These are phyloP conservation scores for Bradypodion ventrale DNA, from an alignment of 2,797 vertebrate species.

Conservation along the genomic window DNA sequence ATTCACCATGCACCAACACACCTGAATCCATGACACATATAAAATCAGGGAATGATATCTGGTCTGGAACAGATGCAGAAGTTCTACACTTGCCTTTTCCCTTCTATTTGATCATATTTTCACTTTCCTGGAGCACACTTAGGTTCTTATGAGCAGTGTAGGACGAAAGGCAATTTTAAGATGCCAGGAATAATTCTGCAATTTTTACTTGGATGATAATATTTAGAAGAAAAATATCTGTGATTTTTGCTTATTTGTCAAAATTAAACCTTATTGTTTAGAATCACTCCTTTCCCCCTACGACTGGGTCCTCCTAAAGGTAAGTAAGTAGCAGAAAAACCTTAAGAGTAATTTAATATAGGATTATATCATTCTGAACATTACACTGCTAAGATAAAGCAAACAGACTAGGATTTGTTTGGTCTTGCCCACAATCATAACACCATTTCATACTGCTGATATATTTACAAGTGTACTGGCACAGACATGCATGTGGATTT, in stretches of 20 bases:
- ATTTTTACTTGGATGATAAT: not conserved
- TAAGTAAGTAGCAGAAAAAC: not conserved
- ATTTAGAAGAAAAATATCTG: not conserved
- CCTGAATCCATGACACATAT: too few relatives aligned
- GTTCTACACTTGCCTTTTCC: too few relatives aligned
- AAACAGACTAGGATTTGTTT: not conserved
- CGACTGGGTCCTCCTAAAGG: too few relatives aligned
- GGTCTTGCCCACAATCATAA: not conserved
- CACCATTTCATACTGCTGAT: not conserved
- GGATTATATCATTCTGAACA: not conserved
- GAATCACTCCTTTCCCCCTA: not conserved
- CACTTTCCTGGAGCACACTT: too few relatives aligned
- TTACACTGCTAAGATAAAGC: not conserved
- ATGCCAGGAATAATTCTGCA: not conserved
- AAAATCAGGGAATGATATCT: too few relatives aligned
- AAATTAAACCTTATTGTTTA: not conserved
- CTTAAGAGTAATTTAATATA: not conserved
- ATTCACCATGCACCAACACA: too few relatives aligned
- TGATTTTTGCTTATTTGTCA: not conserved
- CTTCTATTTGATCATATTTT: too few relatives aligned
- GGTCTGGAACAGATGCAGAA: too few relatives aligned
- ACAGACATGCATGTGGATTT: not conserved
- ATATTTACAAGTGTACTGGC: not conserved
- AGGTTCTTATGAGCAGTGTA: not conserved
- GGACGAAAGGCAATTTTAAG: not conserved